Base-by-base conservation (phyloP, 1,140 invertebrate species). In the Drosophila willistoni region DNA sequence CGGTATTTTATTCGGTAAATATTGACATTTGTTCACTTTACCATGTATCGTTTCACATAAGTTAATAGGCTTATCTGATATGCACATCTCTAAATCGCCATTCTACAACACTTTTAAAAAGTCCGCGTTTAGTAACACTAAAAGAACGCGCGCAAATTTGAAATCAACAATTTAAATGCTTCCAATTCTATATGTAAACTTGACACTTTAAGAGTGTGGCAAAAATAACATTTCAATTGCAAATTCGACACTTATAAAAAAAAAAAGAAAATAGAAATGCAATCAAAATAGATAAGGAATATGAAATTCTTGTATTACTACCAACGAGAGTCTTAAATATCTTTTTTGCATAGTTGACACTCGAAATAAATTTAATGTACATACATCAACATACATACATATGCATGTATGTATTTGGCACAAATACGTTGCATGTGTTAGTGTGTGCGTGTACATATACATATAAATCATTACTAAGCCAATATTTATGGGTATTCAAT, bases 401-500 rank as follows among this genome's bases (percentile, higher is more conserved):
- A 29, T 29, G 29, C 7, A 29, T 7, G 6, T 29, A 29, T 29
- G 25, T 22, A 51, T 51, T 22, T 51, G 17, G 17, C 17, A 51
- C 44, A 51, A 51, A 17, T 51, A 22, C 44, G 17, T 51, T 51
- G 44, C 44, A 51, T 51, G 17, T 22, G 34, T 36, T 44, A 12
- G 10, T 55, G 12, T 14, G 14, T 42, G 4, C 25, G 39, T 61
- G 3, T n/a, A 25, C 22, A 6, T 42, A 9, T 62, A 7, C 12
- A 42, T 19, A 42, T 41, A 62, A 62, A 44, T 36, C 60, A 44
- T 42, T 62, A 42, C 34, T 36, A 62, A 62, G 41, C 41, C 41
- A 34, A 62, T 42, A 36, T 62, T 62, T 62, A 62, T 62, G 60
- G 41, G 39, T 62, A 41, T 62, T 62, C 36, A 62, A 62, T 42